Evolutionary conservation across 1,140 invertebrate genomes (phyloP), one percentile per base, ranked within the genome.

Genomic region (Pristionchus pacificus): DNA sequence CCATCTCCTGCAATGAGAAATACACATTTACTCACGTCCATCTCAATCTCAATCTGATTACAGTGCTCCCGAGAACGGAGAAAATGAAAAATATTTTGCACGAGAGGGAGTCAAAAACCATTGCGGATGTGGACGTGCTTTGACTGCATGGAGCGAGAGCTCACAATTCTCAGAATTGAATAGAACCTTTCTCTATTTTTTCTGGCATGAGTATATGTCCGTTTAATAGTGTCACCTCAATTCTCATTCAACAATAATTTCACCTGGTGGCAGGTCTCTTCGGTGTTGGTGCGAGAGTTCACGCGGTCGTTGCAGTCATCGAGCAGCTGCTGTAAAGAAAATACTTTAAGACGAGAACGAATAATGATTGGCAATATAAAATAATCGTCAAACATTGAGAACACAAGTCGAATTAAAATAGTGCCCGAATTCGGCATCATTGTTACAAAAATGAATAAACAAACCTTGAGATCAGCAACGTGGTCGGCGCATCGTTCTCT

Each of bases 261-360:
- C 38, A 49, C 38, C 30, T 67, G 65, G 59, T 71, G 65, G 59
- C 70, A 68, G 30, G 74, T 78, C 59, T 81, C 80, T 25, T 78
- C 75, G 68, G 80, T 77, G n/a, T 79, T 71, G 29, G 76, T 61
- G 27, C 75, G 77, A 28, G 76, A 78, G 60, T 70, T 76, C 31
- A 81, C 80, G 27, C 80, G 80, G 25, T 78, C 77, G 68, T 78
- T 81, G 74, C 80, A 81, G 29, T 80, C 78, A 27, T 81, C 80
- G 2, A 81, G 74, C 33, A 80, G 63, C 27, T 75, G 59, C 67
- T 68, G 65, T 24, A 68, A 64, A 68, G 28, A 19, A 15, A 14
- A 14, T 19, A 0, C 19, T 62, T 0, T 15, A 27, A 62, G 15
- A n/a, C 19, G n/a, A 57, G 14, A 57, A 57, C 55, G 55, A 57